Base-by-base conservation (phyloP, 2,113 vertebrate genomes). In the Periophthalmus modestus region DNA sequence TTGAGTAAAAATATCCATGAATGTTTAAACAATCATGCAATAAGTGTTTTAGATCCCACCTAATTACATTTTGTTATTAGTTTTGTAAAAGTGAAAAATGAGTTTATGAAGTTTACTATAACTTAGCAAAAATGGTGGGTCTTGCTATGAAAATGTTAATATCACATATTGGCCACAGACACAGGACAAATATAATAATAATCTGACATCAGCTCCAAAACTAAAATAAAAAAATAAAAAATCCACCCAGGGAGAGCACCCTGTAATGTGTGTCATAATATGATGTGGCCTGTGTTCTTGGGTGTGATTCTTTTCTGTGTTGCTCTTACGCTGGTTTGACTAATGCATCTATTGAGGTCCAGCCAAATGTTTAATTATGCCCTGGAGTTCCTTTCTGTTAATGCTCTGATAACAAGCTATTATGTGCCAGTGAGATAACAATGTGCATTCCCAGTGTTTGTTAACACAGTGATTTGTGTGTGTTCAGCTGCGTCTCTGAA, bases 401-500 rank as follows among this genome's bases (percentile, higher is more conserved):
- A 28, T 36, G 21, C 24, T 58, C 12, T 57, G 46, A 52, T 61
- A 24, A 66, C 39, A 55, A 61, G 59, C 55, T 15, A 74, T 69
- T 12, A 36, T 68, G 18, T 52, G 50, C 48, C 43, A 67, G n/a
- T 0, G n/a, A 66, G 46, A 23, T 18, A 34, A 61, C 15, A 21
- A 57, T 47, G 3, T 67, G 36, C 34, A 39, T 66, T 39, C 46
- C 63, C 16, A 19, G 19, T 66, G 10, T 43, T 43, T 43, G 39
- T 43, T 43, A 10, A 43, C 24, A 18, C 15, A 63, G 61, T 73
- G 34, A 19, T 71, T 69, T 70, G 71, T n/a, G 48, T 33, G 1
- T 52, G 80, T 85, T 84, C 72, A 66, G 70, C 61, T 67, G 15
- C 66, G 50, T 79, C 47, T 82, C 24, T 58, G 57, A 58, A 13